Conservation (phyloP, 2,797 vertebrate genomes). For the Lindbergichthys nudifrons region DNA sequence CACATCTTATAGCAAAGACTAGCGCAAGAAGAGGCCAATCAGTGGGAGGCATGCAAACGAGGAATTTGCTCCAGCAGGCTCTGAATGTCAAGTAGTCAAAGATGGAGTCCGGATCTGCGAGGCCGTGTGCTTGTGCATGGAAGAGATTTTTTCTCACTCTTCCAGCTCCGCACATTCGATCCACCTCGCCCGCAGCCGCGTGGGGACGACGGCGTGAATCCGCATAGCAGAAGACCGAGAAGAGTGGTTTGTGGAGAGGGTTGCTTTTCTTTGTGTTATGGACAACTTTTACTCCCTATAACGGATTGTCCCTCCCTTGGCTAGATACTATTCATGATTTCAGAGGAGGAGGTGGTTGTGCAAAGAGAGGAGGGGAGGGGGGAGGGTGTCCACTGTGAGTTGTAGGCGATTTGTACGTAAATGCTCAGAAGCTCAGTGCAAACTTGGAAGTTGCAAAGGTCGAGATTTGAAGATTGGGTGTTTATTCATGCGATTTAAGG, state of each 20-base stretch:
- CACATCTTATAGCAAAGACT: constrained; percentile 83
- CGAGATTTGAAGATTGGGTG: constrained; percentile 57
- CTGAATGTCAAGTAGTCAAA: constrained; percentile 99
- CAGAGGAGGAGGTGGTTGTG: constrained; percentile 63
- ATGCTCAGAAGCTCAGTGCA: constrained; percentile 83
- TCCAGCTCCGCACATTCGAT: constrained; percentile 43
- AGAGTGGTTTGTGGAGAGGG: constrained; percentile 63
- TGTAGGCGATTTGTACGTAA: constrained; percentile 81
- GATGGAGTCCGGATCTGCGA: constrained; percentile 95
- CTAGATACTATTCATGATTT: constrained; percentile 85
- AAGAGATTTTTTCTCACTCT: constrained; percentile 69
- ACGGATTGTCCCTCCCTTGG: constrained; percentile 85
- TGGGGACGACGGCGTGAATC: constrained; percentile 54
- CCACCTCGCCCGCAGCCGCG: constrained; percentile 18
- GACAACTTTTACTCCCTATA: constrained; percentile 76
- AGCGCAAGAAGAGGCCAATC: constrained; percentile 91
- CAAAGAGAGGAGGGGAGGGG: constrained; percentile 39
- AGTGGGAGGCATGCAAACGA: constrained; percentile 87
- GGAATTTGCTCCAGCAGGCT: constrained; percentile 88
- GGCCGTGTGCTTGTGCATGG: constrained; percentile 90
- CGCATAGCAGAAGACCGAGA: constrained; percentile 38
- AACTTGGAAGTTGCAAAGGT: constrained; percentile 79
- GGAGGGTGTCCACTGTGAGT: constrained; percentile 74
- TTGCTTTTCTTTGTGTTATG: constrained; percentile 79
- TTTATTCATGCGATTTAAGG: constrained; percentile 43